Percentiles rank a stretch among this genome's conserved stretches.
phyloP scores from a whole-genome alignment of 2,797 vertebrate species.

The Aphelocoma californica region DNA sequence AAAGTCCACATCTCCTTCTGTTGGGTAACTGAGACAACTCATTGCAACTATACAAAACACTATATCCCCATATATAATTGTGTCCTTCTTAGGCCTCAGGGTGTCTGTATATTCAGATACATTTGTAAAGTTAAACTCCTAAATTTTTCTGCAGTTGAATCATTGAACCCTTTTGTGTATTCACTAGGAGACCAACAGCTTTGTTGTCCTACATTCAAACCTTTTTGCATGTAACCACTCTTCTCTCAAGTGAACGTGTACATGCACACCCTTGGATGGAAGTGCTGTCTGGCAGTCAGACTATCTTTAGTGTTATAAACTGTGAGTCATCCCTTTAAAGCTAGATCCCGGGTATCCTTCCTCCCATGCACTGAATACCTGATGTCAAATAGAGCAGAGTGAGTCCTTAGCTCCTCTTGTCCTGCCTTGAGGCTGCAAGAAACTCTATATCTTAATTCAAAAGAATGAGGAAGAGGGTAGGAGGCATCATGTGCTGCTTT shows the following conservation, averaged over 20 bases:
- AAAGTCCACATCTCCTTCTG: not conserved
- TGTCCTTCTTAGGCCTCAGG: not conserved
- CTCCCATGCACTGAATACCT: accelerated
- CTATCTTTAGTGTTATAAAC: not conserved
- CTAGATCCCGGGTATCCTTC: not conserved
- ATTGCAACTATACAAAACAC: not conserved
- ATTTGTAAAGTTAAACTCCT: not conserved
- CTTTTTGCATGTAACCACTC: not conserved
- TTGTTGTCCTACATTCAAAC: not conserved
- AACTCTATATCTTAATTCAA: not conserved
- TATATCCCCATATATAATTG: too few species aligned
- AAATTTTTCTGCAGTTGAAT: not conserved
- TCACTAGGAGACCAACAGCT: not conserved
- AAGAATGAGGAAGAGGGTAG: not conserved
- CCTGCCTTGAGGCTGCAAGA: not conserved
- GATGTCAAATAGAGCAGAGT: not conserved
- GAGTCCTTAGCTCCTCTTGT: not conserved
- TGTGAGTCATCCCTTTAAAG: not conserved
- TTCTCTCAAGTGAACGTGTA: not conserved
- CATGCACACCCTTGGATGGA: not conserved
- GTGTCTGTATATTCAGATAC: not conserved
- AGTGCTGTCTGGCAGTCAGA: not conserved
- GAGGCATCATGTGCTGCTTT: not conserved
- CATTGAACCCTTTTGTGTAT: not conserved
- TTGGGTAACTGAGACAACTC: not conserved